Percentiles rank a stretch among this genome's conserved stretches.
phyloP scores from a whole-genome alignment of 92 coral and sea anemone species.

The Metridium senile region DNA sequence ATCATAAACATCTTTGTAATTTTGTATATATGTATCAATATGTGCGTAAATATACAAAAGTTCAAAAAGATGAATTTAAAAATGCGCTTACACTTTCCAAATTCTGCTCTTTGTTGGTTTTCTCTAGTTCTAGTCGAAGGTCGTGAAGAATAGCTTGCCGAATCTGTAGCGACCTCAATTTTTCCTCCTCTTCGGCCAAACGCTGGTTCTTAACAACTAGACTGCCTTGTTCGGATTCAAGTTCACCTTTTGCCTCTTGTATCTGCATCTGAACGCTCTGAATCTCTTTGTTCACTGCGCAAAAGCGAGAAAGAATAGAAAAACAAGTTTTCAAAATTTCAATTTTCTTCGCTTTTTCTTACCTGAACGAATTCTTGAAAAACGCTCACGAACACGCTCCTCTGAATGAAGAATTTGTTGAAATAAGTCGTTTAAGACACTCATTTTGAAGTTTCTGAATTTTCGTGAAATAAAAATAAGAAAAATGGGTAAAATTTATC shows the following conservation, averaged over 20 bases:
- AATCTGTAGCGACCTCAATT: constrained; percentile 77
- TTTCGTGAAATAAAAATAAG: neutral
- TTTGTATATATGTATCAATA: too few species aligned
- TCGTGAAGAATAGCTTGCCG: constrained; percentile 53
- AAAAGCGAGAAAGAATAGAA: neutral
- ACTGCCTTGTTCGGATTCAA: constrained; percentile 79
- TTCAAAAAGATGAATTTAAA: neutral
- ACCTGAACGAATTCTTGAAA: constrained; percentile 79
- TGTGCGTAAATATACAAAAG: too few species aligned
- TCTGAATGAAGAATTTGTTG: constrained; percentile 94
- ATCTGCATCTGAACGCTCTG: constrained; percentile 55
- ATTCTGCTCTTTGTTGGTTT: constrained; percentile 31
- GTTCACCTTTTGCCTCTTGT: constrained; percentile 73
- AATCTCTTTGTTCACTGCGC: constrained; percentile 78
- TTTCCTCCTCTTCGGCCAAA: constrained; percentile 85
- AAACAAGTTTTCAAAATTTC: too few species aligned
- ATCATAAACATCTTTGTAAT: too few species aligned
- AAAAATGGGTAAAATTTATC: neutral
- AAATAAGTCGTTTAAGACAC: constrained; percentile 79
- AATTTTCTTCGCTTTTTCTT: constrained; percentile 8
- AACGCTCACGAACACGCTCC: constrained; percentile 85
- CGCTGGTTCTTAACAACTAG: constrained; percentile 79
- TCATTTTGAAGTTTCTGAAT: too few species aligned
- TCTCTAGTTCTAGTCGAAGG: constrained; percentile 55
- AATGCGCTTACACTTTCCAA: constrained; percentile 43